phyloP scores from a whole-genome alignment of 1,140 invertebrate species.

The Ectropis grisescens region DNA sequence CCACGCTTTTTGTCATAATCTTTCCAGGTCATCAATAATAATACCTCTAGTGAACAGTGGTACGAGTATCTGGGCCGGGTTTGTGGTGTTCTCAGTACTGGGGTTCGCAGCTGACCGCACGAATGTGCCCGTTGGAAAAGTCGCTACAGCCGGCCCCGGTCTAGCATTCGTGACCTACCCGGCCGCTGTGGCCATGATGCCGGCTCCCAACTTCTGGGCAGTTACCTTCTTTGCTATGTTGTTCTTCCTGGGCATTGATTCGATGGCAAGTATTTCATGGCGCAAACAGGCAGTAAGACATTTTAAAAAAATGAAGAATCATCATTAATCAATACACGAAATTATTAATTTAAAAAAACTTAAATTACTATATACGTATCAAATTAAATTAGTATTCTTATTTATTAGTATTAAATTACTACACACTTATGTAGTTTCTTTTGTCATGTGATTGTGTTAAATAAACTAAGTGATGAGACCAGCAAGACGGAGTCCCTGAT shows the following conservation, averaged over 20 bases:
- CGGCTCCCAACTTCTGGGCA: constrained; percentile 90
- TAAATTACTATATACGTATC: too few relatives aligned
- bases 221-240: constrained; percentile 95
- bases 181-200: constrained; percentile 89
- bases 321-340: too few relatives aligned
- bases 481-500: too few relatives aligned
- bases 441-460: too few relatives aligned
- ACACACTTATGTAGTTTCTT: too few relatives aligned
- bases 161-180: constrained; percentile 94
- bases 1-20: too few relatives aligned
- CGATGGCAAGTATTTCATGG: constrained; percentile 90
- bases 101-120: constrained; percentile 89
- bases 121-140: constrained; percentile 84
- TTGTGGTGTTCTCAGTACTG: constrained; percentile 94
- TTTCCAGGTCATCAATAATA: constrained; percentile 78
- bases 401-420: too few relatives aligned
- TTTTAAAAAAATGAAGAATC: too few relatives aligned
- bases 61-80: constrained; percentile 93
- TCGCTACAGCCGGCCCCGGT: constrained; percentile 91
- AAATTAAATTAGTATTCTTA: too few relatives aligned
- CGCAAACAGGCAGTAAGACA: too few relatives aligned
- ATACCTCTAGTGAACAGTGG: constrained; percentile 85
- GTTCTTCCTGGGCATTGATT: constrained; percentile 92
- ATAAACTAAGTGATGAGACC: too few relatives aligned
- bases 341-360: too few relatives aligned